These are phyloP conservation scores for Jordanella pulchra DNA, from an alignment of 2,797 vertebrate species.

Conservation along the genomic window DNA sequence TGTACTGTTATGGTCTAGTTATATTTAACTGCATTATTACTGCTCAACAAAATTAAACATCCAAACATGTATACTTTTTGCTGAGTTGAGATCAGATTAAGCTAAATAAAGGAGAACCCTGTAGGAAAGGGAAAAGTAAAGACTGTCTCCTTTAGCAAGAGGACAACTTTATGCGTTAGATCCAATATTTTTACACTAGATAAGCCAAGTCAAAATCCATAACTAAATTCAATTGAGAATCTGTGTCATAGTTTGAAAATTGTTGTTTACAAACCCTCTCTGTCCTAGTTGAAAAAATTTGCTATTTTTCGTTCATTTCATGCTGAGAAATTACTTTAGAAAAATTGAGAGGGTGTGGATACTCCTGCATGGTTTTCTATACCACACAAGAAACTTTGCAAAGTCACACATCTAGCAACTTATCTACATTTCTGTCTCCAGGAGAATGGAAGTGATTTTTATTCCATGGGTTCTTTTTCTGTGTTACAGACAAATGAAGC, in stretches of 20 bases:
- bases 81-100: background rate
- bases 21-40: background rate
- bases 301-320: background rate
- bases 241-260: no score
- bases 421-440: slow-evolving; percentile 1
- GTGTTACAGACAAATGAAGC: slow-evolving; percentile 18
- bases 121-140: background rate
- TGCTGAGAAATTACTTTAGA: background rate
- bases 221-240: no score
- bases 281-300: background rate
- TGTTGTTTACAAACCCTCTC: no score
- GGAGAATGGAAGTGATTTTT: slow-evolving; percentile 1
- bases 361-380: background rate
- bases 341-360: background rate
- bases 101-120: background rate
- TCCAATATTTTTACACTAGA: no score
- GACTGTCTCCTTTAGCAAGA: background rate
- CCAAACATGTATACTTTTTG: background rate
- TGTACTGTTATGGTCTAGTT: background rate
- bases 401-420: background rate
- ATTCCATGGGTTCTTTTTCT: slow-evolving; percentile 19
- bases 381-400: background rate
- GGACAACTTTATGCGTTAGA: no score
- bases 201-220: background rate
- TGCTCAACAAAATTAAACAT: background rate